These are phyloP conservation scores for Myopa testacea DNA, from an alignment of 2,888 invertebrate genomes.

Conservation along the genomic window DNA sequence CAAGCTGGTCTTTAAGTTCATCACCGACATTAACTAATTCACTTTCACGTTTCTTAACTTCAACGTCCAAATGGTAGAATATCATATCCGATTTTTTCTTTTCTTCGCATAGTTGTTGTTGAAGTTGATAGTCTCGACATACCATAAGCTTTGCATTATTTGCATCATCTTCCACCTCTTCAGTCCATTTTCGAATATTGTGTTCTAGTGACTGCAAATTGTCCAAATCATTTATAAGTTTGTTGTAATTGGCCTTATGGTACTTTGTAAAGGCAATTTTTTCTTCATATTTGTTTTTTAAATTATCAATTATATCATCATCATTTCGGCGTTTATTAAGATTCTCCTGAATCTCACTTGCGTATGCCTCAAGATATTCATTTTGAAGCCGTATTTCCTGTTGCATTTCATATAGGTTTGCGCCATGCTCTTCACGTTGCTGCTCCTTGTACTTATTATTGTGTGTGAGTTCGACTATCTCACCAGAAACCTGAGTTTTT, in stretches of 20 bases:
- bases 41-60: slow-evolving; percentile 78
- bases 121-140: slow-evolving; percentile 64
- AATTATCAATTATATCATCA: slow-evolving; percentile 53
- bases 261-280: slow-evolving; percentile 54
- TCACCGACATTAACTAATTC: slow-evolving; percentile 72
- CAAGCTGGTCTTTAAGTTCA: slow-evolving; percentile 75
- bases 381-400: slow-evolving; percentile 70
- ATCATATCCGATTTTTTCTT: slow-evolving; percentile 73
- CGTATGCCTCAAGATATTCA: slow-evolving; percentile 68
- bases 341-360: slow-evolving; percentile 64
- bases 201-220: slow-evolving; percentile 62
- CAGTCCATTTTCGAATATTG: slow-evolving; percentile 64
- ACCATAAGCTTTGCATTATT: slow-evolving; percentile 64
- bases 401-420: slow-evolving; percentile 70
- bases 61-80: slow-evolving; percentile 76
- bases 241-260: slow-evolving; percentile 59
- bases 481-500: slow-evolving; percentile 74
- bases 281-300: slow-evolving; percentile 65
- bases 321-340: slow-evolving; percentile 45
- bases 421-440: slow-evolving; percentile 66
- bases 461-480: slow-evolving; percentile 76
- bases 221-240: slow-evolving; percentile 60
- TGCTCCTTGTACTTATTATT: slow-evolving; percentile 59
- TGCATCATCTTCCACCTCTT: slow-evolving; percentile 64
- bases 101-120: slow-evolving; percentile 65